Evolutionary conservation across 2,888 invertebrate genomes (phyloP), one percentile per base, ranked within the genome.

Genomic region (Trachelus iudaicus): DNA sequence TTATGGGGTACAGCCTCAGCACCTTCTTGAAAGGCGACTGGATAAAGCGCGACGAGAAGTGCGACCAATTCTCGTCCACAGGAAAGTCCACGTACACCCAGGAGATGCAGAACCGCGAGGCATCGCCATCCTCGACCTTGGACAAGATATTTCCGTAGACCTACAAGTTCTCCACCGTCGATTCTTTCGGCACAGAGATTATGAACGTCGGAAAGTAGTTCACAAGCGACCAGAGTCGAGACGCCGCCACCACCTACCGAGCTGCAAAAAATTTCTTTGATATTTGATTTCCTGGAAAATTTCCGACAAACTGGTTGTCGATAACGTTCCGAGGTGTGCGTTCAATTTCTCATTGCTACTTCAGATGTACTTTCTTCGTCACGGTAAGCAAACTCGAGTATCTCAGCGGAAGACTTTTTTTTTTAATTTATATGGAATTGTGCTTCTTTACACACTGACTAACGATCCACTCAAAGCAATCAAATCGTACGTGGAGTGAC

Each of bases 181-280:
- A 84, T 85, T 75, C 88, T 80, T 78, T 87, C 85, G 4, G 89
- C 89, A 80, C 92, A 92, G 3, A 92, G 86, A 73, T 89, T 93
- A 89, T 95, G 94, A 79, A 95, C 93, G 83, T 94, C 94, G 82
- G 94, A 93, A 76, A 95, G 92, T 79, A 95, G 90, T 91, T 95
- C 94, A 90, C 94, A 94, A 0, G 94, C 94, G 76, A 95, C 93
- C 81, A 94, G 91, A 15, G 94, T 94, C 77, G 94, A 93, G 81
- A 94, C 93, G 77, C 94, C 93, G 82, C 93, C 93, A 75, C 93
- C 92, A 83, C 93, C 94, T 80, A 93, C 91, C 15, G 93, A 93
- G 86, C 94, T 94, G 86, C n/a, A 86, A 84, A 35, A 69, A 30
- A 75, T 35, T 69, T 33, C 23, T 23, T 23, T 23, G 0, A 9